phyloP scores from a whole-genome alignment of 2,797 vertebrate genomes.

The Menidia menidia region DNA sequence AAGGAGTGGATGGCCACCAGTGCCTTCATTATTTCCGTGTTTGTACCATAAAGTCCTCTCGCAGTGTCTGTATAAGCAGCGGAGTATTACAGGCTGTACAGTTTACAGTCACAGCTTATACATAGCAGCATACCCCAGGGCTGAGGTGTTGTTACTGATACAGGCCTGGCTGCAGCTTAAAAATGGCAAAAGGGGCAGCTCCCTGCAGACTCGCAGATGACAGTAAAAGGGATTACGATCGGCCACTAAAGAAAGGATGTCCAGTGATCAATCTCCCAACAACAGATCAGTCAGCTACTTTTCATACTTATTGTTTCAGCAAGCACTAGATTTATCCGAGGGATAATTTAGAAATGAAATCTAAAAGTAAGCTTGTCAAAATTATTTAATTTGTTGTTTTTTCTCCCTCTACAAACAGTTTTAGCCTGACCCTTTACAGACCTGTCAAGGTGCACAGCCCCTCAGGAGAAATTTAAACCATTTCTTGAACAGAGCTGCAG shows the following conservation, averaged over 20 bases:
- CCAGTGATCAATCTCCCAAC: too few relatives aligned
- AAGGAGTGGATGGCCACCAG: conserved; percentile 18
- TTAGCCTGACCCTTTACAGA: too few relatives aligned
- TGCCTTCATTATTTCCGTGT: conserved; percentile 41
- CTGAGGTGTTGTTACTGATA: conserved; percentile 78
- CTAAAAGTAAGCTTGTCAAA: neutral
- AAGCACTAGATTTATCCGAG: too few relatives aligned
- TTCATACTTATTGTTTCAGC: too few relatives aligned
- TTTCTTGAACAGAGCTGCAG: neutral
- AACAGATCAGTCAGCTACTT: too few relatives aligned
- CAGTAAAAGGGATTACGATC: conserved; percentile 21
- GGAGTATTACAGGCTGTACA: conserved; percentile 46
- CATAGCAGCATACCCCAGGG: conserved; percentile 69
- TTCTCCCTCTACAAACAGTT: too few relatives aligned
- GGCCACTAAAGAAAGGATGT: too few relatives aligned
- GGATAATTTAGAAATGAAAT: neutral
- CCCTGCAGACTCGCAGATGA: conserved; percentile 32
- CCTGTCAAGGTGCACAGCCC: neutral
- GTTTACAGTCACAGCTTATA: conserved; percentile 71
- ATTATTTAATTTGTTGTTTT: neutral
- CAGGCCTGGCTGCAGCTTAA: conserved; percentile 54
- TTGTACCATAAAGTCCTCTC: conserved; percentile 46
- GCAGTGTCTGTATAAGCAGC: conserved; percentile 61
- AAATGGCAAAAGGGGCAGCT: conserved; percentile 66
- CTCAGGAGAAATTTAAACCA: neutral